Percentiles rank a stretch among this genome's conserved stretches.
Conservation (phyloP, 2,888 invertebrate species). For the Laothoe populi region DNA sequence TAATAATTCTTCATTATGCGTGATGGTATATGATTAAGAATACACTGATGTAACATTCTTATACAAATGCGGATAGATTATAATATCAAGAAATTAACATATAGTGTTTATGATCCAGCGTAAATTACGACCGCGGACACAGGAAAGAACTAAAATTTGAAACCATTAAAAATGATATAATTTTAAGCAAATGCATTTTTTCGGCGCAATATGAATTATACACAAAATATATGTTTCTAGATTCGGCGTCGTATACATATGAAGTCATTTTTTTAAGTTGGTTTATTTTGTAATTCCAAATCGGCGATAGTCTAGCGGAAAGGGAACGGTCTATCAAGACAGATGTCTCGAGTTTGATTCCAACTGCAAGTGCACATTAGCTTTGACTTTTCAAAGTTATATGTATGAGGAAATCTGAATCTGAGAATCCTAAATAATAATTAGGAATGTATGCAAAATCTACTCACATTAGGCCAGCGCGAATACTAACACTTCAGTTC, state of each 20-base stretch:
- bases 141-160: not conserved
- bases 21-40: not conserved
- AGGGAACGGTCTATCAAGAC: no score
- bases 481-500: no score
- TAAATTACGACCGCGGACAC: not conserved
- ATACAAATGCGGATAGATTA: not conserved
- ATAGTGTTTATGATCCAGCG: not conserved
- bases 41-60: not conserved
- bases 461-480: no score
- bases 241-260: not conserved
- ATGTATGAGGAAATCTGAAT: no score
- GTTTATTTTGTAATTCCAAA: not conserved
- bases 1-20: not conserved
- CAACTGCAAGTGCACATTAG: no score
- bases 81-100: conserved; percentile 4
- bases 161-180: not conserved
- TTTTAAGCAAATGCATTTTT: conserved; percentile 2
- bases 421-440: no score
- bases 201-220: conserved; percentile 4
- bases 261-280: not conserved
- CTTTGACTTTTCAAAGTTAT: no score
- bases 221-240: not conserved
- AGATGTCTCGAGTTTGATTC: no score
- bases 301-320: not conserved
- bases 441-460: no score